Evolutionary conservation across 2,888 invertebrate genomes (phyloP).

Genomic region (Sphinx pinastri): DNA sequence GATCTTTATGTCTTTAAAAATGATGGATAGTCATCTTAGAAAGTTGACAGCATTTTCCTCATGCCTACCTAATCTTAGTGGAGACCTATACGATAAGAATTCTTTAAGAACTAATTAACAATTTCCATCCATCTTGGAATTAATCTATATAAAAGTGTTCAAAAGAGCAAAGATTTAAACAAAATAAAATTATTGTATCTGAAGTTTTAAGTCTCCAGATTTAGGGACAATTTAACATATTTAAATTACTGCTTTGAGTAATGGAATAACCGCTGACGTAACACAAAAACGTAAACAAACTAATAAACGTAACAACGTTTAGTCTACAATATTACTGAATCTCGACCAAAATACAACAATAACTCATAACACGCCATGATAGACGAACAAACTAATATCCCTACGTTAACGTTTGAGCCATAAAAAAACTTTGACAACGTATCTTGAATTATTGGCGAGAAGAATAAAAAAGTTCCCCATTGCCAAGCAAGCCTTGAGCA

Average conservation of each 20-base stretch:
- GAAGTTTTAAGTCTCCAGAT: too few species aligned
- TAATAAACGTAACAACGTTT: slow-evolving; percentile 6
- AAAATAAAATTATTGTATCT: too few species aligned
- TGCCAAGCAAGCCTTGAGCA: slow-evolving; percentile 42
- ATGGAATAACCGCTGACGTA: neutral
- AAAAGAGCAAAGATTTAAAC: too few species aligned
- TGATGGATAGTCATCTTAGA: too few species aligned
- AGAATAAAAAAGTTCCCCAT: slow-evolving; percentile 64
- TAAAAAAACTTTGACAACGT: slow-evolving; percentile 73
- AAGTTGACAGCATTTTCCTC: too few species aligned
- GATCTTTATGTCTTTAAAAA: too few species aligned
- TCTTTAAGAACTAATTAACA: too few species aligned
- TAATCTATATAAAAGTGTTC: too few species aligned
- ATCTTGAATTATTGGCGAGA: slow-evolving; percentile 70
- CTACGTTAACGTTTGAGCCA: slow-evolving; percentile 57
- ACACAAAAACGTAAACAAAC: slow-evolving; percentile 4
- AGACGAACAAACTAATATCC: slow-evolving; percentile 65
- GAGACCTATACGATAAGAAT: too few species aligned
- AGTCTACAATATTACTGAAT: slow-evolving; percentile 1
- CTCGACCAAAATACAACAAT: slow-evolving; percentile 59
- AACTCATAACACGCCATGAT: slow-evolving; percentile 56
- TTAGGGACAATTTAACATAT: neutral
- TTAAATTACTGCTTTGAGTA: neutral
- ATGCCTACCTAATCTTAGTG: too few species aligned
- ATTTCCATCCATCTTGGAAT: too few species aligned